Evolutionary conservation across 2,888 invertebrate species (phyloP).

Genomic region (Noctua comes): DNA sequence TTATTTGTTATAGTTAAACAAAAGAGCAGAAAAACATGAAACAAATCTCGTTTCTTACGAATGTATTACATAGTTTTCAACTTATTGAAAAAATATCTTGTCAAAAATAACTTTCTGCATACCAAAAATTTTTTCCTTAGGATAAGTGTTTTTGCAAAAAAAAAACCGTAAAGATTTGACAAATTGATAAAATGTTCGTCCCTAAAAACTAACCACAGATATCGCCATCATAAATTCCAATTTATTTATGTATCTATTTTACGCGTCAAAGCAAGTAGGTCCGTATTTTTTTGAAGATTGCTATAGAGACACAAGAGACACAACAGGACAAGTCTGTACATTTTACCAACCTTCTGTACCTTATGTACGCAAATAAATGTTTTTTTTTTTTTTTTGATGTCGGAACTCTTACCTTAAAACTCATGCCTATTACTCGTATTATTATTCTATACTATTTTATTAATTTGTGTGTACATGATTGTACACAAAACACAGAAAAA

Average conservation of each 20-base stretch:
- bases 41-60: too few species aligned
- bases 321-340: too few species aligned
- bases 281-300: neutral
- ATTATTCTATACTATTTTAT: neutral
- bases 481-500: neutral
- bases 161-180: neutral
- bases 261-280: neutral
- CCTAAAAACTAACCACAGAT: too few species aligned
- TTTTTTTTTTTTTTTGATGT: too few species aligned
- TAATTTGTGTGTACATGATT: neutral
- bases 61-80: neutral
- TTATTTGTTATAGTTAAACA: neutral
- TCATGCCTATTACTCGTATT: neutral
- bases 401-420: too few species aligned
- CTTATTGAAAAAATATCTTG: neutral
- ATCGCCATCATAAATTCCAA: neutral
- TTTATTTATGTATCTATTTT: conserved; percentile 8
- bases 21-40: too few species aligned
- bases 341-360: too few species aligned
- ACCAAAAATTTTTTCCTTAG: too few species aligned
- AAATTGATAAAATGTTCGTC: neutral
- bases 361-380: too few species aligned
- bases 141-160: neutral
- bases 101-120: neutral
- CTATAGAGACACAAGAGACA: too few species aligned